Conservation (phyloP, 2,888 invertebrate genomes). For the Latrodectus hesperus region DNA sequence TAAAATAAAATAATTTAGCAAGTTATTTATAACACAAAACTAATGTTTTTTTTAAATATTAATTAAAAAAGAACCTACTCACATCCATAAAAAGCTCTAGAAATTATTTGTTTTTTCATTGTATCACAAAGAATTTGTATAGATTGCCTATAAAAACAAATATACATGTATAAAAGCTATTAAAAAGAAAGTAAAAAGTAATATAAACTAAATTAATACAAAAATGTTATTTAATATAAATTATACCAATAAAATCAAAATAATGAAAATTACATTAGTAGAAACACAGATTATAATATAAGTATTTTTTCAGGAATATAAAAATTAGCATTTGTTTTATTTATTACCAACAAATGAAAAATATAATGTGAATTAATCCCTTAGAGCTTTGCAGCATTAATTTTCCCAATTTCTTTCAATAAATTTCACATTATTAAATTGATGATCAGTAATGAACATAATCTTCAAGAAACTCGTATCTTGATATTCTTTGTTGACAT, state of each 20-base stretch:
- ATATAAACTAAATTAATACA: background rate
- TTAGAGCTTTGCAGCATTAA: too few species aligned
- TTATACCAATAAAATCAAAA: background rate
- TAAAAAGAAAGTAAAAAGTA: slow-evolving; percentile 15
- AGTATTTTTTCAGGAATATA: background rate
- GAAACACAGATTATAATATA: background rate
- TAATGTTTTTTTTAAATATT: background rate
- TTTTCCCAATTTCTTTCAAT: too few species aligned
- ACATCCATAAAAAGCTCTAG: slow-evolving; percentile 96
- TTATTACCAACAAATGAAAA: too few species aligned
- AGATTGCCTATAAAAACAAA: slow-evolving; percentile 75
- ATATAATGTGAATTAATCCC: too few species aligned
- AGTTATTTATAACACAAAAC: too few species aligned
- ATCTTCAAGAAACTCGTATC: too few species aligned
- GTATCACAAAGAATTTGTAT: slow-evolving; percentile 90
- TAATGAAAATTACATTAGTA: background rate
- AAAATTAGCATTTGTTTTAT: too few species aligned
- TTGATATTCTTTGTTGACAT: too few species aligned
- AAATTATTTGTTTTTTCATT: slow-evolving; percentile 95
- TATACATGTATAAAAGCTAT: background rate
- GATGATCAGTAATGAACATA: too few species aligned
- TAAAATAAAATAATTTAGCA: too few species aligned
- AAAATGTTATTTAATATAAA: background rate
- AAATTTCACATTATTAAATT: too few species aligned
- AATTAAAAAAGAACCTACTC: slow-evolving; percentile 71